Conservation (phyloP, 1,140 invertebrate genomes). For the Drosophila nasuta region DNA sequence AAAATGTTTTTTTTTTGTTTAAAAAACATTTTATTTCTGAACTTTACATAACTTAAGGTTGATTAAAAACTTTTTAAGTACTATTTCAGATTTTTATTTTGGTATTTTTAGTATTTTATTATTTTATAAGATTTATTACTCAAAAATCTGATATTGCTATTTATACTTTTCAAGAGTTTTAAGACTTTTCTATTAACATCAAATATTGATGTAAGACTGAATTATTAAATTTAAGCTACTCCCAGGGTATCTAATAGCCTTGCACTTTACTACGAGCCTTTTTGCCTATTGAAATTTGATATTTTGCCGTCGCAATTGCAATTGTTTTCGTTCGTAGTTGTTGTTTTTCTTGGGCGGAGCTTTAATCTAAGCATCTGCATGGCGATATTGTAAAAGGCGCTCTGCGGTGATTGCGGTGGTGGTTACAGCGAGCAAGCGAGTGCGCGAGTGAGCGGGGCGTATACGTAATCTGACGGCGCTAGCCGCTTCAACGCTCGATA, state of each 20-base stretch:
- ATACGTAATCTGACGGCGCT: slow-evolving; percentile 66
- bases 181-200: too few relatives aligned
- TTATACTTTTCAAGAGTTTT: too few relatives aligned
- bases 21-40: too few relatives aligned
- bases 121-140: too few relatives aligned
- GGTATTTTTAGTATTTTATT: too few relatives aligned
- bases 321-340: slow-evolving; percentile 35
- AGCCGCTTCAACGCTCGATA: slow-evolving; percentile 71
- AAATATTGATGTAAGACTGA: too few relatives aligned
- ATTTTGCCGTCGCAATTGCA: slow-evolving; percentile 46
- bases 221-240: too few relatives aligned
- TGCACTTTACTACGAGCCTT: background rate
- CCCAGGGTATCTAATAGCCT: background rate
- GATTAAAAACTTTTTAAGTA: rapidly evolving
- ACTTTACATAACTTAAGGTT: too few relatives aligned
- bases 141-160: too few relatives aligned
- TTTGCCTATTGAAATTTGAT: slow-evolving; percentile 4
- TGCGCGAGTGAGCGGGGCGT: slow-evolving; percentile 32
- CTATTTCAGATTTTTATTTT: too few relatives aligned
- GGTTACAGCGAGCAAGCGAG: background rate
- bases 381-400: slow-evolving; percentile 10
- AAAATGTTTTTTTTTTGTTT: too few relatives aligned
- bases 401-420: background rate
- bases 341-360: slow-evolving; percentile 37
- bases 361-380: slow-evolving; percentile 29